Evolutionary conservation across 2,797 vertebrate genomes (phyloP).

Genomic region (Microctenopoma steveboyesi): DNA sequence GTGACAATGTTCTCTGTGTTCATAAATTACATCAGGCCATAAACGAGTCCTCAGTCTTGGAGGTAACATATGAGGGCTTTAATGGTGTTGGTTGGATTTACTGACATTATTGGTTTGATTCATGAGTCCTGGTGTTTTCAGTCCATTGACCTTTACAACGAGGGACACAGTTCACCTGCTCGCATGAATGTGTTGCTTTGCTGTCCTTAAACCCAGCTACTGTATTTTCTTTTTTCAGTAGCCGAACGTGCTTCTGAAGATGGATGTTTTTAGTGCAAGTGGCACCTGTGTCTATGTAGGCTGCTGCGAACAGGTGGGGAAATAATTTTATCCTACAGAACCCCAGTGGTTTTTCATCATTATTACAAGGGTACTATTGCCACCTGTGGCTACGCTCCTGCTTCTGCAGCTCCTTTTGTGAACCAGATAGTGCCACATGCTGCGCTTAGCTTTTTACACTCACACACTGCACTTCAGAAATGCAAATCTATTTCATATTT

Average conservation of each 20-base stretch:
- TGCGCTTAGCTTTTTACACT: background rate
- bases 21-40: no score
- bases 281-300: background rate
- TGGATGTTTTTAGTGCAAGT: background rate
- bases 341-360: background rate
- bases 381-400: background rate
- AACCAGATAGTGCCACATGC: background rate
- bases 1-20: no score
- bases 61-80: no score
- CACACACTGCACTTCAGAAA: constrained; percentile 2
- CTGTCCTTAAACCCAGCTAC: no score
- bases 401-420: background rate
- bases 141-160: no score
- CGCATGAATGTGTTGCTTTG: background rate
- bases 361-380: background rate
- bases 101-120: no score
- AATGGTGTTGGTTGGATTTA: no score
- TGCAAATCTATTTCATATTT: background rate
- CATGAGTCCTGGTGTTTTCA: no score
- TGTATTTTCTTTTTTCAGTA: no score
- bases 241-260: background rate
- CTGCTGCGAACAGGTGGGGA: background rate
- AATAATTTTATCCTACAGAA: background rate
- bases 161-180: no score
- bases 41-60: no score